A percentile compares a stretch with the other conserved stretches of the same genome.
phyloP scores from a whole-genome alignment of 1,140 invertebrate genomes.

The Oryzaephilus surinamensis region DNA sequence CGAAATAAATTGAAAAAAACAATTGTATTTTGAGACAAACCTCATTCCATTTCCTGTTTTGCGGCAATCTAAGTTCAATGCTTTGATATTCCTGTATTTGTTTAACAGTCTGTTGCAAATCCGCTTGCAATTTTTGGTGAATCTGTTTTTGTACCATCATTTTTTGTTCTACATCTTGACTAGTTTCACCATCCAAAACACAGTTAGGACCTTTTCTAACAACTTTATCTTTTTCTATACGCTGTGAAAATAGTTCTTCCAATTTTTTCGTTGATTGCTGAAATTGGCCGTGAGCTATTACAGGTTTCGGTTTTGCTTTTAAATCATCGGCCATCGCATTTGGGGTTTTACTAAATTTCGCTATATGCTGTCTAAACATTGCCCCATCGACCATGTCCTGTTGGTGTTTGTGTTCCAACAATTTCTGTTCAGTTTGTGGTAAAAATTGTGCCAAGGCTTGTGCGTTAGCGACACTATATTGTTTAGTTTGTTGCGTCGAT shows the following conservation, averaged over 20 bases:
- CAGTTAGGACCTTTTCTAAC: constrained; percentile 18
- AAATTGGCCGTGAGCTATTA: constrained; percentile 29
- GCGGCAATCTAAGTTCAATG: constrained; percentile 33
- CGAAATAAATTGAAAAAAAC: too few relatives aligned
- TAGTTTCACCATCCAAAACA: constrained; percentile 19
- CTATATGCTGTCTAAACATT: constrained; percentile 14
- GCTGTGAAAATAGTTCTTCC: constrained; percentile 34
- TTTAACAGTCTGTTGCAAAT: constrained; percentile 35
- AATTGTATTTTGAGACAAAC: too few relatives aligned
- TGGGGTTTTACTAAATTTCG: constrained; percentile 18
- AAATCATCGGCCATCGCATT: constrained; percentile 21
- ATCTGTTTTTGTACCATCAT: constrained; percentile 34
- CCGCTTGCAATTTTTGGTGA: constrained; percentile 35
- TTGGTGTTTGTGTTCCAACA: constrained; percentile 16
- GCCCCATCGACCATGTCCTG: constrained; percentile 9
- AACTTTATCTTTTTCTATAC: constrained; percentile 29
- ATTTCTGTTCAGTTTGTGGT: constrained; percentile 27
- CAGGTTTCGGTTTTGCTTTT: constrained; percentile 21
- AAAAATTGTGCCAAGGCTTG: constrained; percentile 32
- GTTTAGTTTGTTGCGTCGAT: constrained; percentile 11
- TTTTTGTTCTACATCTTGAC: constrained; percentile 28
- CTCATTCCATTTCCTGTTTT: constrained; percentile 35
- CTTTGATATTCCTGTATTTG: constrained; percentile 37
- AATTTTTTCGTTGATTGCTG: constrained; percentile 35
- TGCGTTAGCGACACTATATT: constrained; percentile 23